Conservation (phyloP, 2,888 invertebrate species). For the Drosophila ezoana region DNA sequence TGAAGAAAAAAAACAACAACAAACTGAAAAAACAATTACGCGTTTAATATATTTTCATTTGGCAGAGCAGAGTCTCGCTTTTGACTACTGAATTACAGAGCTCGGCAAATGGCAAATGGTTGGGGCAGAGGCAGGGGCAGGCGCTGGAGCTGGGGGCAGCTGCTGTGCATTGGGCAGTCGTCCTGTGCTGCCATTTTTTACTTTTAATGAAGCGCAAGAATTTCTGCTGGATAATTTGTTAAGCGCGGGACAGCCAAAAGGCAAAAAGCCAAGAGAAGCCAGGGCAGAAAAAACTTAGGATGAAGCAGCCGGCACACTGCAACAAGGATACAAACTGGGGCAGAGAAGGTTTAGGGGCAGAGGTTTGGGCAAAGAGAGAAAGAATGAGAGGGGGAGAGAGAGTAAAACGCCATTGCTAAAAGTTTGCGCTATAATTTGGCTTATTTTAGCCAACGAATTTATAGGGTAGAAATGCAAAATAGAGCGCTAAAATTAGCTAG, state of each 20-base stretch:
- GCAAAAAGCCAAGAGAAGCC: constrained; percentile 72
- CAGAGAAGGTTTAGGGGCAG: no score
- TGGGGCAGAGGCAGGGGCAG: background rate
- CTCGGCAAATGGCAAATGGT: constrained; percentile 2
- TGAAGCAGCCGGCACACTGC: constrained; percentile 50
- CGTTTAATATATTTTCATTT: constrained; percentile 79
- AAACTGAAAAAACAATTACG: constrained; percentile 67
- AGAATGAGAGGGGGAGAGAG: constrained; percentile 6
- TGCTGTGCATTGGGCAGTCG: constrained; percentile 32
- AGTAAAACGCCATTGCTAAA: constrained; percentile 34
- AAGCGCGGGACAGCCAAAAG: constrained; percentile 71
- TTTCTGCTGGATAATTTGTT: constrained; percentile 83
- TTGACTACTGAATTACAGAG: constrained; percentile 59
- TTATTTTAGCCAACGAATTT: constrained; percentile 72
- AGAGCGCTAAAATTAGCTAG: constrained; percentile 63
- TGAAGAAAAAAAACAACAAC: constrained; percentile 22
- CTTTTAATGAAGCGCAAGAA: constrained; percentile 83
- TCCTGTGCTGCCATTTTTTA: constrained; percentile 74
- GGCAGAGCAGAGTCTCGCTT: constrained; percentile 40
- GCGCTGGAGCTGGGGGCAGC: background rate
- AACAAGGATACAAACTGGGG: constrained; percentile 45
- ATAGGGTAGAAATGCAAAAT: constrained; percentile 77
- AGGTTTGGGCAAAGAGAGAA: background rate
- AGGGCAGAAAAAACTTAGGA: constrained; percentile 58
- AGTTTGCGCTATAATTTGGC: constrained; percentile 73